Conservation (phyloP, 2,113 vertebrate species). For the Colius striatus region DNA sequence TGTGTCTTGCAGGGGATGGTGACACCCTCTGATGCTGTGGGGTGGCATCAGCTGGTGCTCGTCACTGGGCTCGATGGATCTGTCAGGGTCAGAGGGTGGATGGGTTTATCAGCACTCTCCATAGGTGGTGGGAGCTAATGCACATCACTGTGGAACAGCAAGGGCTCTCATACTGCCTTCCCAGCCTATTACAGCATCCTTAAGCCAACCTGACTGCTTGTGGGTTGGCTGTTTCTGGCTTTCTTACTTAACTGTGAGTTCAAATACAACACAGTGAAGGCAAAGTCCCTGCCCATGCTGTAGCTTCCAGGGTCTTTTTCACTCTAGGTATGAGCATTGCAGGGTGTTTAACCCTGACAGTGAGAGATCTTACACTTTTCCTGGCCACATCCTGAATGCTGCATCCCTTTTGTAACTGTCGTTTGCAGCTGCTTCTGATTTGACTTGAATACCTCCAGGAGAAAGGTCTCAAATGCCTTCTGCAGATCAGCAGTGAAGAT, state of each 20-base stretch:
- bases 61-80: background rate
- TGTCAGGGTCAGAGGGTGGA: background rate
- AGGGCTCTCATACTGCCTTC: background rate
- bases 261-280: background rate
- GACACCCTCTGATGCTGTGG: fast-evolving
- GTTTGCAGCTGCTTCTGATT: background rate
- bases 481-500: background rate
- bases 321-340: background rate
- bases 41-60: background rate
- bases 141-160: background rate
- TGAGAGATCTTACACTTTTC: background rate
- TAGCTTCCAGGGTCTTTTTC: background rate
- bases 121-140: background rate
- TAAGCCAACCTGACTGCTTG: too few species aligned
- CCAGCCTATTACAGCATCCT: background rate
- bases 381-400: background rate
- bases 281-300: background rate
- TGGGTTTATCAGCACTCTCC: background rate
- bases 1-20: background rate
- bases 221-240: background rate
- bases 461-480: background rate
- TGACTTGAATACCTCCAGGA: background rate
- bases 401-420: background rate
- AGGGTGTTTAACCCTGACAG: background rate
- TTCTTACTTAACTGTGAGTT: background rate